These are phyloP conservation scores for Cheilosia impressa DNA, from an alignment of 2,888 invertebrate species.

Conservation along the genomic window DNA sequence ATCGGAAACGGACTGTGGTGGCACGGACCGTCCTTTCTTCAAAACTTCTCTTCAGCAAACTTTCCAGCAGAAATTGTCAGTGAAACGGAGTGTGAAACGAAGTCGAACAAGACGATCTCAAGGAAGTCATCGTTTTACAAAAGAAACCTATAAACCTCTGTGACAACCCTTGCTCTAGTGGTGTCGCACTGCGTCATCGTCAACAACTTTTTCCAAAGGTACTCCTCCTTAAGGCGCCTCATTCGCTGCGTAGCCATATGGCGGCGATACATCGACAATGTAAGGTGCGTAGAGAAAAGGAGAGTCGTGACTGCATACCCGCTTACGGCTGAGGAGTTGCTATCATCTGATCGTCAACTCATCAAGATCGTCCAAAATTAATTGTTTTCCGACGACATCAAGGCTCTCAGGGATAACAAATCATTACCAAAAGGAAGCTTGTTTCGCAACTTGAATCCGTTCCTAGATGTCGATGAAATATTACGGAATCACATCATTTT, in stretches of 20 bases:
- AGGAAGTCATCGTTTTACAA: neutral
- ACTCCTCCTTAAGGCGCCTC: neutral
- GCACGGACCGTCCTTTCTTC: neutral
- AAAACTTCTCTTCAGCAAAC: neutral
- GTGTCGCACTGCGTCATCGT: neutral
- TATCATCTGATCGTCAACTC: constrained; percentile 2
- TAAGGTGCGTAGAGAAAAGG: neutral
- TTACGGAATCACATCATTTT: neutral
- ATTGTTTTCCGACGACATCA: constrained; percentile 3
- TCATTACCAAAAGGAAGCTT: neutral
- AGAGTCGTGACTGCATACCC: neutral
- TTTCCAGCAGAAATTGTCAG: neutral
- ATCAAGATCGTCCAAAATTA: constrained; percentile 5
- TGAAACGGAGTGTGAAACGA: neutral
- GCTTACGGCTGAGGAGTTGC: constrained; percentile 3
- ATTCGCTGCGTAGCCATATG: neutral
- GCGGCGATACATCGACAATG: neutral
- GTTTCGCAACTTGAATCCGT: constrained; percentile 21
- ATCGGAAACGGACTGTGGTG: constrained; percentile 1
- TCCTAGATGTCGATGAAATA: constrained; percentile 2
- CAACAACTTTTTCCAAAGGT: neutral
- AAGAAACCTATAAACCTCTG: neutral
- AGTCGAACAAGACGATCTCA: neutral
- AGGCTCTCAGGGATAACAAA: constrained; percentile 4
- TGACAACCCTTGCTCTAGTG: constrained; percentile 8